phyloP scores from a whole-genome alignment of 1,140 invertebrate genomes.

The Drosophila persimilis region DNA sequence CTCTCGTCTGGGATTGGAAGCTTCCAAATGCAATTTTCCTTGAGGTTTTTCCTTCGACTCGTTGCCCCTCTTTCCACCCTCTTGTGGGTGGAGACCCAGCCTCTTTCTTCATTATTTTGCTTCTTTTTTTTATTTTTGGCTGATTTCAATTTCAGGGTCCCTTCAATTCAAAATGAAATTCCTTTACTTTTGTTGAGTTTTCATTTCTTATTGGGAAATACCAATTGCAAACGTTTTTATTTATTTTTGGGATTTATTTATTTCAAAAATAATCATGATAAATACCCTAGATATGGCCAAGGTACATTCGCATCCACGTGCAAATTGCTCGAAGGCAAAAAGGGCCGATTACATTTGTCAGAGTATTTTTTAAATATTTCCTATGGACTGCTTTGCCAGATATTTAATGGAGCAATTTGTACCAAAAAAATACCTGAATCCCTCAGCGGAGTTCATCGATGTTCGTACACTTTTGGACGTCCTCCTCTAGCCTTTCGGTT shows the following conservation, averaged over 20 bases:
- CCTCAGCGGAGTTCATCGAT: no score
- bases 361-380: no score
- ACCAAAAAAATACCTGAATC: no score
- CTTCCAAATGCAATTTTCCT: conserved; percentile 81
- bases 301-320: no score
- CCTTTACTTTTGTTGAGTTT: conserved; percentile 33
- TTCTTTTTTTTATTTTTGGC: conserved; percentile 42
- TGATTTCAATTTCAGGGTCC: conserved; percentile 81
- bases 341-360: no score
- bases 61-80: conserved; percentile 30
- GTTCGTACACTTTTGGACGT: no score
- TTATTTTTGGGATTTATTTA: not conserved
- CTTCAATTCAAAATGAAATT: conserved; percentile 78
- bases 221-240: not conserved
- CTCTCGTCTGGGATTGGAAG: conserved; percentile 79
- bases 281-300: no score
- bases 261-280: no score
- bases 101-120: conserved; percentile 16
- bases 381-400: no score
- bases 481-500: no score
- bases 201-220: not conserved
- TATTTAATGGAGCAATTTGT: no score
- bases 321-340: no score
- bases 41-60: conserved; percentile 65
- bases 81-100: conserved; percentile 62